Evolutionary conservation across 2,113 vertebrate species (phyloP).

Genomic region (Grus americana): DNA sequence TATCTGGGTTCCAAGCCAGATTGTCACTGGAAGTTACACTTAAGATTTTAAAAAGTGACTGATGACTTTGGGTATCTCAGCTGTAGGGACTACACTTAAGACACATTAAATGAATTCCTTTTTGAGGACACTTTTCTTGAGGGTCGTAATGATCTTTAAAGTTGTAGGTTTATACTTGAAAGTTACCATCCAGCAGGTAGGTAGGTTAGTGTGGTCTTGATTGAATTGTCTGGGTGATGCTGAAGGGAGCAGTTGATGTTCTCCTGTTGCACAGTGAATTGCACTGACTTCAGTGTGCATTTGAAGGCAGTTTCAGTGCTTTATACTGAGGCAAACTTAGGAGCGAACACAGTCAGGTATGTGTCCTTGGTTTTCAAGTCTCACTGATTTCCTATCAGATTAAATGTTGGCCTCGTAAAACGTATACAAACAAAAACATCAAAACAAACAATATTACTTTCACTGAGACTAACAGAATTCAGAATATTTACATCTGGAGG

Average conservation of each 20-base stretch:
- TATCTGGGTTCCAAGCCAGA: background rate
- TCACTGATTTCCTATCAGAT: background rate
- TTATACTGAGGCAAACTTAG: background rate
- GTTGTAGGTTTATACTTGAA: background rate
- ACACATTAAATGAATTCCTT: background rate
- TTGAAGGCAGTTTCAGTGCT: background rate
- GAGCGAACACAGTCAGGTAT: background rate
- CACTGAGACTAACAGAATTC: background rate
- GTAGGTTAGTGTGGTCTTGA: background rate
- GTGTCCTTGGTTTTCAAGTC: background rate
- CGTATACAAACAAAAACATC: too few relatives aligned
- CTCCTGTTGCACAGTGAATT: background rate
- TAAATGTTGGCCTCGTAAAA: background rate
- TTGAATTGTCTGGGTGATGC: background rate
- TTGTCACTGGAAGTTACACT: background rate
- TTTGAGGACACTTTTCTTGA: background rate
- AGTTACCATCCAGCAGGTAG: background rate
- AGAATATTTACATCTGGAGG: background rate
- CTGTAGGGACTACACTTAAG: background rate
- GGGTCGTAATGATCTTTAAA: background rate
- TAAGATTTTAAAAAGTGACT: background rate
- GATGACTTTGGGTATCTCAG: background rate
- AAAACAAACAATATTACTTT: background rate
- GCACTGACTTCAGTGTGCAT: background rate
- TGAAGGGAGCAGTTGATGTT: background rate